Base-by-base conservation (phyloP, 2,888 invertebrate genomes). In the Noctua pronuba region DNA sequence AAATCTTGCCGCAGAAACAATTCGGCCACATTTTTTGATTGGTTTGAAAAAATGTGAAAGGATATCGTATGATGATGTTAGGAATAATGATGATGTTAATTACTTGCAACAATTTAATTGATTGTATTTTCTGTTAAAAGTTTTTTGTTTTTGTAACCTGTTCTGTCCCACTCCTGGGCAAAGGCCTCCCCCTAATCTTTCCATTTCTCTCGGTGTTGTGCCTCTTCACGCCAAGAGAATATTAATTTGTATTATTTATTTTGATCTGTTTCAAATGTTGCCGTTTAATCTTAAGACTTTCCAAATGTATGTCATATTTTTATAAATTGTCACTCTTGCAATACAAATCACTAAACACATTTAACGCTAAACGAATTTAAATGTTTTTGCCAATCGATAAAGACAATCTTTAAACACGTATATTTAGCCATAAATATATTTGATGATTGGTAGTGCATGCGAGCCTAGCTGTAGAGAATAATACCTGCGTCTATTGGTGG, bases 61-160 rank as follows among this genome's bases (percentile, higher is more conserved):
- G 8, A 78, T 31, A 72, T 46, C 64, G 35, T 64, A n/a, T 52
- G 38, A 78, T 55, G 44, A 64, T 41, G 28, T 28, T 13, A 52
- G 35, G 31, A 44, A 69, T 69, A n/a, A n/a, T n/a, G n/a, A n/a
- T n/a, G n/a, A n/a, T n/a, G n/a, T 44, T 64, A 58, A 55, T 65
- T 55, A 46, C 24, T 24, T 79, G 35, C 24, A 46, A 44, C 28
- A 69, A 24, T 49, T 38, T 18, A 18, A 79, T 68, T 69, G 77
- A 70, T 35, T 44, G 11, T 44, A 49, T 35, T 44, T 11, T 73
- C 13, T 44, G 21, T 38, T 46, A 28, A 60, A 7, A 28, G 28
- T 8, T 16, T 28, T n/a, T 44, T 44, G 13, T 11, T 52, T 52
- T 24, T 52, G 16, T 28, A 28, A 28, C 0, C 58, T 58, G 52